A percentile compares a stretch with the other conserved stretches of the same genome.
Conservation (phyloP, 37 sponge, comb jelly and placozoan species). For the Petrosia ficiformis region DNA sequence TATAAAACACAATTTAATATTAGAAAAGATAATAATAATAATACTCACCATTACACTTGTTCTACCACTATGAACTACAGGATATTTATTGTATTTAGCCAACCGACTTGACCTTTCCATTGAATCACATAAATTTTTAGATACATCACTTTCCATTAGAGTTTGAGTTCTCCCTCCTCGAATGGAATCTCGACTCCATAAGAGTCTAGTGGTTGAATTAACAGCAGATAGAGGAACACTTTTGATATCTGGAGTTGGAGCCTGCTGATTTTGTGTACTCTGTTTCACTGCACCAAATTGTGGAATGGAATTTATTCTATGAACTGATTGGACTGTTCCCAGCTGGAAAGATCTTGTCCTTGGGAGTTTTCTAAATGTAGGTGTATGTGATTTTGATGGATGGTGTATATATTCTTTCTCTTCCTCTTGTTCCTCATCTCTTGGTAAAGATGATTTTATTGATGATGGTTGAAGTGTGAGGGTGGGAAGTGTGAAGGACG, state of each 20-base stretch:
- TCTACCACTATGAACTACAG: neutral
- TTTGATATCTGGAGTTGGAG: neutral
- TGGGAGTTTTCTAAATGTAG: neutral
- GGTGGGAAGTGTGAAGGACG: neutral
- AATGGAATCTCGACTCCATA: neutral
- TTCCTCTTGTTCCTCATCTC: neutral
- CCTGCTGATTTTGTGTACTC: no score
- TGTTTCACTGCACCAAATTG: no score
- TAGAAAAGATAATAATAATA: neutral
- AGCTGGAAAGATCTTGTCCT: neutral
- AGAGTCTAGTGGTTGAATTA: neutral
- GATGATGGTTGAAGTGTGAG: no score
- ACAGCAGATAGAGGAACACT: neutral
- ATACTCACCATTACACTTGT: neutral
- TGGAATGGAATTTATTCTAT: no score
- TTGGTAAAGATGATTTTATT: neutral
- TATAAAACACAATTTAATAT: no score
- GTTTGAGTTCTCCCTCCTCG: neutral
- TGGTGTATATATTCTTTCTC: neutral
- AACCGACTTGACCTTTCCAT: neutral
- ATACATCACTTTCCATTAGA: neutral
- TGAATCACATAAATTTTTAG: neutral
- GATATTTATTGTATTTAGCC: constrained; percentile 5
- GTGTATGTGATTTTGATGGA: neutral
- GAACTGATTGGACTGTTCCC: neutral